Evolutionary conservation across 2,113 vertebrate genomes (phyloP), one percentile per base, ranked within the genome.

Genomic region (Pimephales promelas): DNA sequence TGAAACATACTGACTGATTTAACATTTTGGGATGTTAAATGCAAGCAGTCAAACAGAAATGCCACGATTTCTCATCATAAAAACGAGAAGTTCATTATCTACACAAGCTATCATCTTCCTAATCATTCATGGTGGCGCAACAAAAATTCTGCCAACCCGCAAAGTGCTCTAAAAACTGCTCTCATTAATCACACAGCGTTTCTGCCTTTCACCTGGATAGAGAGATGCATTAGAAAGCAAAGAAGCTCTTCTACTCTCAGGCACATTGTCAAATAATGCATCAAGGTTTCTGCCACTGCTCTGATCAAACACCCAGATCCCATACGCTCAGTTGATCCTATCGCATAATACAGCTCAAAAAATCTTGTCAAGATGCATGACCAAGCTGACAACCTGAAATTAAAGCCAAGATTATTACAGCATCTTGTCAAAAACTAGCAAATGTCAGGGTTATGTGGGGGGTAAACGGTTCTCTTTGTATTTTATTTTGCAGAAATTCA

Each of bases 321-420:
- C 26, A 74, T 31, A 74, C 13, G 1, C 71, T 31, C 16, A 2
- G 45, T 74, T 74, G 45, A 47, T 49, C 16, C 6, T 13, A 52
- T 52, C 72, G 0, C 54, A 59, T 78, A 57, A 59, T 59, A 59
- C 28, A 78, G 54, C 54, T n/a, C 22, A 26, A 26, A 78, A 74
- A 74, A 74, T 14, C 52, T 26, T 59, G 52, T 78, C 75, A 77
- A n/a, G 31, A 59, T 59, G 34, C 52, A 34, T 26, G 61, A 26
- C 62, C n/a, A 40, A 5, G 24, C 16, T 76, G 84, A 31, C 62
- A 71, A 52, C 68, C 43, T n/a, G 70, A 68, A 64, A 76, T 84
- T 84, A 84, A 70, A 76, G 31, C 24, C 61, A 66, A 52, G 72
- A 31, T 52, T 74, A 74, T 74, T 28, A 74, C 18, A 52, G 45